Conservation (phyloP, 2,113 vertebrate genomes). For the Hypocryptadius cinnamomeus region DNA sequence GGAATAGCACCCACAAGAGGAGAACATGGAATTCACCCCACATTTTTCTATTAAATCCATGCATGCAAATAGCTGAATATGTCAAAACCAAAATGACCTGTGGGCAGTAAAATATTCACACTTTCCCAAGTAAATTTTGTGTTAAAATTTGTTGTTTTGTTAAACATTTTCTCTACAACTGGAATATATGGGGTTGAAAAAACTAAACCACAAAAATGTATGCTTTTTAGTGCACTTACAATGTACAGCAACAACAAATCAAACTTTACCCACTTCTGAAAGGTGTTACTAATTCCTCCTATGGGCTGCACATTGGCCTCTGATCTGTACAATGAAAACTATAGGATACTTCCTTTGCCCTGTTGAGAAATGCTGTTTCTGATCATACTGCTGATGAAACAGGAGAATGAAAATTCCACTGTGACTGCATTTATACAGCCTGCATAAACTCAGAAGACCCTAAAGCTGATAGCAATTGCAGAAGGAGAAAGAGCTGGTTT, state of each 20-base stretch:
- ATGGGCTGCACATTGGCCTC: not conserved
- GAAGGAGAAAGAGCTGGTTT: not conserved
- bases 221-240: not conserved
- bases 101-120: not conserved
- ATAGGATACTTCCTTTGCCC: not conserved
- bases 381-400: not conserved
- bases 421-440: not conserved
- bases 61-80: not conserved
- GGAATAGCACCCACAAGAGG: not conserved
- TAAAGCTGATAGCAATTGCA: not conserved
- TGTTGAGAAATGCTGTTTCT: not conserved
- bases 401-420: not conserved
- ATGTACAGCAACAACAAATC: not conserved
- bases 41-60: not conserved
- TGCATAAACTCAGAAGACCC: constrained; percentile 1
- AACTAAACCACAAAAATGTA: not conserved
- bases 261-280: not conserved
- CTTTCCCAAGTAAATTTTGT: not conserved
- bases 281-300: not conserved
- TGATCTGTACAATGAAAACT: not conserved
- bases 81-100: not conserved
- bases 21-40: not conserved
- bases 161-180: not conserved
- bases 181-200: not conserved
- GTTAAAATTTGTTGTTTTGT: not conserved